phyloP scores from a whole-genome alignment of 2,888 invertebrate species.

The Pristionchus exspectatus region DNA sequence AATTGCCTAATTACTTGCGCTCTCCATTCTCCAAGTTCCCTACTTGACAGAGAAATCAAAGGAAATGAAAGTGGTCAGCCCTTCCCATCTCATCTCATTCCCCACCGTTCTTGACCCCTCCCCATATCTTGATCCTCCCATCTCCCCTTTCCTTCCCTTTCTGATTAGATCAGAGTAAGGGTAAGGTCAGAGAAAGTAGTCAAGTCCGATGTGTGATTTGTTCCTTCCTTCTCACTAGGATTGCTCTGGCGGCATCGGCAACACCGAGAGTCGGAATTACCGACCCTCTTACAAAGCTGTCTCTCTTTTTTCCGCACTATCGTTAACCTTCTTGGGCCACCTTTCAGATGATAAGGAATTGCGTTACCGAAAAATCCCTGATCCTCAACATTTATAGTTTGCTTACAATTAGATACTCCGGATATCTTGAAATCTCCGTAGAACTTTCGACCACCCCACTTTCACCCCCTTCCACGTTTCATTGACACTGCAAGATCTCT shows the following conservation, averaged over 20 bases:
- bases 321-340: no score
- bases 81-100: not conserved
- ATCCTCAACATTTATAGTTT: not conserved
- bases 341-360: no score
- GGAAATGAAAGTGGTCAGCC: not conserved
- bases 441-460: not conserved
- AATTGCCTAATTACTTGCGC: not conserved
- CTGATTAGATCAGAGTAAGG: constrained; percentile 26
- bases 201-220: not conserved
- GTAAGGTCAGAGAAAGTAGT: constrained; percentile 13
- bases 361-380: no score
- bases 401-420: not conserved
- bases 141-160: not conserved
- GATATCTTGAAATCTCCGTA: not conserved
- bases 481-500: not conserved
- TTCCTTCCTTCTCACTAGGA: no score
- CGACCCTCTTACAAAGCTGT: not conserved
- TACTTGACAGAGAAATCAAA: not conserved
- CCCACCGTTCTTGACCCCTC: constrained; percentile 11
- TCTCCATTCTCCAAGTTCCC: not conserved
- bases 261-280: no score
- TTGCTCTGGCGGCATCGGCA: no score
- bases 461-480: constrained; percentile 24
- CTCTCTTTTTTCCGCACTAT: not conserved
- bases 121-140: constrained; percentile 39